Conservation (phyloP, 2,888 invertebrate genomes). For the Diploptera punctata region DNA sequence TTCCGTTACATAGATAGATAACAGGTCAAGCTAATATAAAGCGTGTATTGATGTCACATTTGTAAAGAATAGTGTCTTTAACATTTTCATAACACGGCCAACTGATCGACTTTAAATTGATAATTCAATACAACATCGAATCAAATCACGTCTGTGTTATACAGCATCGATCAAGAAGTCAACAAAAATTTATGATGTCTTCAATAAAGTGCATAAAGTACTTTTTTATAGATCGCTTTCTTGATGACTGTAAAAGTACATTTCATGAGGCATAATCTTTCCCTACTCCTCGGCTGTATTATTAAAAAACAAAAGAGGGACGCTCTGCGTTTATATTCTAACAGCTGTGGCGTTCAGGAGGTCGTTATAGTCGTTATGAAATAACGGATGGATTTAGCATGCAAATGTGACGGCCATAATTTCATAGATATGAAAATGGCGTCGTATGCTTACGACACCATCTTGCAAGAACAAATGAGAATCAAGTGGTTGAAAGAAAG, state of each 20-base stretch:
- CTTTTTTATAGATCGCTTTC: constrained; percentile 22
- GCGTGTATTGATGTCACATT: no score
- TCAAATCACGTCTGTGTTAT: no score
- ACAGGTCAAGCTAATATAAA: no score
- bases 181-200: constrained; percentile 17
- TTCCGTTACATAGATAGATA: no score
- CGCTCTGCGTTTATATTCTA: constrained; percentile 37
- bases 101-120: no score
- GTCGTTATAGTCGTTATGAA: constrained; percentile 38
- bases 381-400: constrained; percentile 39
- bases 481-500: constrained; percentile 29
- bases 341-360: constrained; percentile 33
- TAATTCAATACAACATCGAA: no score
- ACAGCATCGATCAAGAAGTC: no score
- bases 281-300: constrained; percentile 28
- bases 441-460: constrained; percentile 36
- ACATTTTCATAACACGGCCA: no score
- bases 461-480: constrained; percentile 38
- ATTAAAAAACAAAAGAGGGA: constrained; percentile 35
- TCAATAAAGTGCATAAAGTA: constrained; percentile 20
- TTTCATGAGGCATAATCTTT: constrained; percentile 31
- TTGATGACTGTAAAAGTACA: constrained; percentile 30
- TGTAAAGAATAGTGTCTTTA: no score
- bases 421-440: constrained; percentile 39
- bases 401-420: constrained; percentile 38